Evolutionary conservation across 2,113 vertebrate genomes (phyloP).

Genomic region (Lophura nycthemera): DNA sequence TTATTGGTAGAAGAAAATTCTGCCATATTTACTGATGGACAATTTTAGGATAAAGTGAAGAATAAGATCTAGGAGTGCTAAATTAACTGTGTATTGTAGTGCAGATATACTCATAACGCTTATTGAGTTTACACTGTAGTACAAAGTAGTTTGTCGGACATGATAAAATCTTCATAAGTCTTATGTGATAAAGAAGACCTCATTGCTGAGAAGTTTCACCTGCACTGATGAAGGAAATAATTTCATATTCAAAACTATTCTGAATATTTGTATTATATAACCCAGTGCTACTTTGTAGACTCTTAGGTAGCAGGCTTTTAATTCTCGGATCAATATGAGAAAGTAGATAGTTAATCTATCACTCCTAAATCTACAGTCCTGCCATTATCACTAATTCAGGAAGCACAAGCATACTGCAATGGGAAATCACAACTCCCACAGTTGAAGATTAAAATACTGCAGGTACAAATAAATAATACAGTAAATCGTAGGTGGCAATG

Average conservation of each 20-base stretch:
- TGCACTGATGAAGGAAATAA: no score
- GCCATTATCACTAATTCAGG: conserved; percentile 6
- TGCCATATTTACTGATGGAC: no score
- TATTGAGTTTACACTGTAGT: no score
- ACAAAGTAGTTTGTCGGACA: no score
- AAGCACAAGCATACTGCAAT: conserved; percentile 47
- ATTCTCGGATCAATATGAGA: not conserved
- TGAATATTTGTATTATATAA: not conserved
- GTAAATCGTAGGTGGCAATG: conserved; percentile 1
- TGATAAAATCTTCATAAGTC: no score
- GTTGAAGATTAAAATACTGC: conserved; percentile 34
- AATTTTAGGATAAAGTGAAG: no score
- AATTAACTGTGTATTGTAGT: no score
- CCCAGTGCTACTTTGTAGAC: not conserved
- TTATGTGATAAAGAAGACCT: no score
- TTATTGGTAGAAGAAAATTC: no score
- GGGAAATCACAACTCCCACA: conserved; percentile 45
- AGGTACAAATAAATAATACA: not conserved
- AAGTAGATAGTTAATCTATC: not conserved
- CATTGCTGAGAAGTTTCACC: no score
- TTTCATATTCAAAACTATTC: not conserved
- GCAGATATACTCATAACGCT: no score
- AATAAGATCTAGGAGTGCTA: no score
- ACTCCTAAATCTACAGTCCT: not conserved
- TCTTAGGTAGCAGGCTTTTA: not conserved